Evolutionary conservation across 2,888 invertebrate genomes (phyloP).

Genomic region (Anaspis maculata): DNA sequence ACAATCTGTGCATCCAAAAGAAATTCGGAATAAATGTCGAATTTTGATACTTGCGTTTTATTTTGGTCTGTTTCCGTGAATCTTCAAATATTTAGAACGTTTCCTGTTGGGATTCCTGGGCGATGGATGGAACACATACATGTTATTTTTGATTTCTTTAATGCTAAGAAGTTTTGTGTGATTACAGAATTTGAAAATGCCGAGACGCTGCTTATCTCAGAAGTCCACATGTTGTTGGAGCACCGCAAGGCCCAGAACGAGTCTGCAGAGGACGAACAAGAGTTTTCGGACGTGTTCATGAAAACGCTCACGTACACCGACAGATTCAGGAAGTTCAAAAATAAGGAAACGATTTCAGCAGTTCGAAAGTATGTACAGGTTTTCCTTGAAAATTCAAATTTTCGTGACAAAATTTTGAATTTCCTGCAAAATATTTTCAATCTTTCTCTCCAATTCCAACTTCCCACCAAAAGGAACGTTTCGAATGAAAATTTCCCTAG

Average conservation of each 20-base stretch:
- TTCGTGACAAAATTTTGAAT: no score
- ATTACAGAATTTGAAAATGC: conserved; percentile 93
- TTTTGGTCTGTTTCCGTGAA: no score
- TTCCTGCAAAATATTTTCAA: no score
- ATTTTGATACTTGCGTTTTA: no score
- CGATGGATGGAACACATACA: no score
- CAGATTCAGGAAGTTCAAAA: conserved; percentile 94
- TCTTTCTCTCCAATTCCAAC: no score
- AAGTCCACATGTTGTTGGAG: conserved; percentile 92
- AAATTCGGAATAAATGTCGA: neutral
- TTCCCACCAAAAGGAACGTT: no score
- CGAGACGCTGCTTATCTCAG: conserved; percentile 92
- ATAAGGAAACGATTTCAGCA: conserved; percentile 94
- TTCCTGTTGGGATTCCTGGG: no score
- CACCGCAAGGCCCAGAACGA: conserved; percentile 97
- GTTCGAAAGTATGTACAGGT: conserved; percentile 84
- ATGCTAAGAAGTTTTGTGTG: conserved; percentile 6
- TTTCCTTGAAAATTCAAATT: no score
- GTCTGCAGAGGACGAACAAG: conserved; percentile 96
- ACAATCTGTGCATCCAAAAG: no score
- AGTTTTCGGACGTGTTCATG: conserved; percentile 96
- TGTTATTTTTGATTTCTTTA: neutral
- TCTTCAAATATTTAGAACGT: no score
- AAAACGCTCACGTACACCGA: conserved; percentile 95
- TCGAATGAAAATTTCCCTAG: conserved; percentile 2